phyloP scores from a whole-genome alignment of 2,113 vertebrate species.

The Nibea coibor region DNA sequence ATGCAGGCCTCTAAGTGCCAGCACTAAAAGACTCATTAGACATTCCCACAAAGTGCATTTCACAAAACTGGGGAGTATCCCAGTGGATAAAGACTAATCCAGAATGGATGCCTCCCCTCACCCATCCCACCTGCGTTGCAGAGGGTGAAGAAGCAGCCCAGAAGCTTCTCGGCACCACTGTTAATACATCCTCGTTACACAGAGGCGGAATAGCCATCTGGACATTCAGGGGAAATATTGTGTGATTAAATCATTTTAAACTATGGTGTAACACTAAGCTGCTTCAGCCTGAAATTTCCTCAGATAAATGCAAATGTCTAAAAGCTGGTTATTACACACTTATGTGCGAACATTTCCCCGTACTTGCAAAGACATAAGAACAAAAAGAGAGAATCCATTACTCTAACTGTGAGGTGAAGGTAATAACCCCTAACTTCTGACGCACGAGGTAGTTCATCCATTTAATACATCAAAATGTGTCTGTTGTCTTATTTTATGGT shows the following conservation, averaged over 20 bases:
- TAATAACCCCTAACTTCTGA: too few relatives aligned
- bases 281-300: too few relatives aligned
- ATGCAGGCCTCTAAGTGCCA: background rate
- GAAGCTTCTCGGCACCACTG: background rate
- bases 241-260: background rate
- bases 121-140: constrained; percentile 1
- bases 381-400: background rate
- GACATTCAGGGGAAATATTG: background rate
- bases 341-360: background rate
- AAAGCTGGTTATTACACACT: background rate
- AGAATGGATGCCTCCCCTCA: constrained; percentile 6
- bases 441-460: too few relatives aligned
- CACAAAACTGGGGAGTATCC: constrained; percentile 15
- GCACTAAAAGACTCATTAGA: constrained; percentile 15
- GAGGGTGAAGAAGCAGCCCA: background rate
- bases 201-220: background rate
- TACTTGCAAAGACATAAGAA: background rate
- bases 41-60: constrained; percentile 32
- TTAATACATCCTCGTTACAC: background rate
- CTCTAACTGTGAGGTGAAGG: background rate
- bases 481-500: too few relatives aligned
- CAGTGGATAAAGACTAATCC: constrained; percentile 20
- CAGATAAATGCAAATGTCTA: background rate
- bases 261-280: background rate
- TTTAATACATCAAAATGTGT: background rate